Evolutionary conservation across 2,113 vertebrate species (phyloP).

Genomic region (Takifugu flavidus): DNA sequence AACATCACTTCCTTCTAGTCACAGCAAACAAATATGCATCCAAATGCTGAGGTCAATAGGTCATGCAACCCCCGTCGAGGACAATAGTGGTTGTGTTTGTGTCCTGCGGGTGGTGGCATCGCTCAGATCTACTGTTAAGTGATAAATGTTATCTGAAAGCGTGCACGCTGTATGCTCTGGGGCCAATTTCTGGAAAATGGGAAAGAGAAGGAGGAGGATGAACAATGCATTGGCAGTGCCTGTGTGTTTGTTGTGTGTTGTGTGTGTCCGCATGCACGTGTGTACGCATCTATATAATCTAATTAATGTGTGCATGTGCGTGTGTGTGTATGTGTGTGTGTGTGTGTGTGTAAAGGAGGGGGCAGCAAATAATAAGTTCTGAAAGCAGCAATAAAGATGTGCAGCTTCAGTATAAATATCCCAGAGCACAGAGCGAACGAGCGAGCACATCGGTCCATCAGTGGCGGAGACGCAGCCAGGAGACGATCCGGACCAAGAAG

Average conservation of each 20-base stretch:
- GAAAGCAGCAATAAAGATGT: conserved; percentile 26
- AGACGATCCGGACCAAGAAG: not conserved
- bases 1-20: no score
- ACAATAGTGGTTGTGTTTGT: conserved; percentile 34
- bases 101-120: conserved; percentile 15
- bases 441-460: conserved; percentile 23
- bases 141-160: conserved; percentile 69
- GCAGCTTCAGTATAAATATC: conserved; percentile 60
- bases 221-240: conserved; percentile 23
- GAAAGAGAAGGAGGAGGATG: conserved; percentile 28
- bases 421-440: conserved; percentile 8
- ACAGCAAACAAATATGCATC: no score
- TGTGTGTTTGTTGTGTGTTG: conserved; percentile 18
- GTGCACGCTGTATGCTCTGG: conserved; percentile 61
- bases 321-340: not conserved
- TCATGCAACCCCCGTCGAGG: conserved; percentile 1
- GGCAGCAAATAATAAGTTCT: conserved; percentile 15
- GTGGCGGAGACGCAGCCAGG: not conserved
- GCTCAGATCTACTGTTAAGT: conserved; percentile 38
- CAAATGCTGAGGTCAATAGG: not conserved
- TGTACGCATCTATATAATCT: conserved; percentile 1
- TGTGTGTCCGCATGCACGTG: conserved; percentile 15
- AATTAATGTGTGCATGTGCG: conserved; percentile 22
- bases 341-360: not conserved
- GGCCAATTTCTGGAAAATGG: conserved; percentile 21